Base-by-base conservation (phyloP, 1,140 invertebrate species). In the Lordiphosa collinella region DNA sequence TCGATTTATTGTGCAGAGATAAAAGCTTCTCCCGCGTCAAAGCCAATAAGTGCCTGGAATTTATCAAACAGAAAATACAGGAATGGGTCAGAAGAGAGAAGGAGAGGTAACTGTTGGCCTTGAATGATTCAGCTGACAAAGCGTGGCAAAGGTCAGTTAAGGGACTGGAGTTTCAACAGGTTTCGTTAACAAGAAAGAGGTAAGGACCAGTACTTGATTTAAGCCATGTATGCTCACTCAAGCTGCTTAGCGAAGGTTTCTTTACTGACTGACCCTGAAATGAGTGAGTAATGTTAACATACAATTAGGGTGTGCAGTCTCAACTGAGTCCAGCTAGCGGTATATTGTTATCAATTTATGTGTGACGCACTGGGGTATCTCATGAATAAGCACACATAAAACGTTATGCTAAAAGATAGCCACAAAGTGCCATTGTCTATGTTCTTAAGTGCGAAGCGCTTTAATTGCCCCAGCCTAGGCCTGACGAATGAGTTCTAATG, bases 401-500 rank as follows among this genome's bases (percentile, higher is more conserved):
- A 18, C 18, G 4, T 18, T n/a, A n/a, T n/a, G n/a, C 16, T 18
- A 18, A 10, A 16, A 22, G 3, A 16, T 10, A 46, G 57, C 52
- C 47, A 70, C 69, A 66, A 59, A 70, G 75, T 74, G 59, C 38
- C 54, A 66, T 68, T 80, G 75, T 70, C 55, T 52, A 41, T 54
- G 63, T 46, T 57, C 13, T 48, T 11, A 14, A 53, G 66, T 66
- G 72, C 66, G 50, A 72, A 70, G 18, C 18, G 2, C 4, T 18
- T 18, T 18, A 18, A 18, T 18, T 4, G 18, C 18, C 18, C 18
- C 3, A 18, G 2, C 18, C 2, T 70, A 57, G 60, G 60, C 72
- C 36, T 35, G 41, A 53, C 63, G 54, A 54, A 65, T 71, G 44
- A 8, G 16, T 36, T 32, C 60, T 13, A 25, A 32, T 40, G 35